These are phyloP conservation scores for Dolichotis patagonum DNA, from an alignment of 2,113 vertebrate genomes.

Conservation along the genomic window DNA sequence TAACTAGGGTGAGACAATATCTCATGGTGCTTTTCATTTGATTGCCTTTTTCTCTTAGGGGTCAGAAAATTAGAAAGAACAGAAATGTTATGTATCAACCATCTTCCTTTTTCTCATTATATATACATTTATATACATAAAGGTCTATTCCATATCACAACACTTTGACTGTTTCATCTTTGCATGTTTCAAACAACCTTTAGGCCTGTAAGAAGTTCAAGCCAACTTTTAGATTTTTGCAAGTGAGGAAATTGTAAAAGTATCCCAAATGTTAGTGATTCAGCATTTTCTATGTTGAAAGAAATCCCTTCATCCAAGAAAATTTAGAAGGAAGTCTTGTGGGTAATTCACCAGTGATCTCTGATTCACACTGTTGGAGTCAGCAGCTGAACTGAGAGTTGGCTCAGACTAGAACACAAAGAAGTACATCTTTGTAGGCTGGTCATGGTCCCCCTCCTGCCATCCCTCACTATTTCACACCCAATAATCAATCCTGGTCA, in stretches of 20 bases:
- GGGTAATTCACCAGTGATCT: slow-evolving; percentile 65
- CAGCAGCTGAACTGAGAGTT: not conserved
- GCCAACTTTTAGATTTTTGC: slow-evolving; percentile 29
- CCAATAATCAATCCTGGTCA: slow-evolving; percentile 52
- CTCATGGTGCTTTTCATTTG: not conserved
- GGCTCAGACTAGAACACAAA: not conserved
- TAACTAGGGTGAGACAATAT: not conserved
- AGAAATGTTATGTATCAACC: not conserved
- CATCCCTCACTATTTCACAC: not conserved
- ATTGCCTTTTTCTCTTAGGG: not conserved
- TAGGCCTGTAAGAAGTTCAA: slow-evolving; percentile 8
- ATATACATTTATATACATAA: not conserved
- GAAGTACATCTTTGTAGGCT: slow-evolving; percentile 41
- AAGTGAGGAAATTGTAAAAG: slow-evolving; percentile 42
- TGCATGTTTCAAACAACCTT: not conserved
- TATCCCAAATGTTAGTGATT: slow-evolving; percentile 49
- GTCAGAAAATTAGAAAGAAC: not conserved
- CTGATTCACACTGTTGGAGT: slow-evolving; percentile 48
- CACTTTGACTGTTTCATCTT: not conserved
- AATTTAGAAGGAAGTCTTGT: slow-evolving; percentile 65
- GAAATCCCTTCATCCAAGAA: slow-evolving; percentile 39
- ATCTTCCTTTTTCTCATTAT: not conserved
- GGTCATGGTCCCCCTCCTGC: not conserved
- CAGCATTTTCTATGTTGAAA: slow-evolving; percentile 65
- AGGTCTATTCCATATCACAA: not conserved